These are phyloP conservation scores for Drosophila orosa DNA, from an alignment of 1,140 invertebrate species.

Conservation along the genomic window DNA sequence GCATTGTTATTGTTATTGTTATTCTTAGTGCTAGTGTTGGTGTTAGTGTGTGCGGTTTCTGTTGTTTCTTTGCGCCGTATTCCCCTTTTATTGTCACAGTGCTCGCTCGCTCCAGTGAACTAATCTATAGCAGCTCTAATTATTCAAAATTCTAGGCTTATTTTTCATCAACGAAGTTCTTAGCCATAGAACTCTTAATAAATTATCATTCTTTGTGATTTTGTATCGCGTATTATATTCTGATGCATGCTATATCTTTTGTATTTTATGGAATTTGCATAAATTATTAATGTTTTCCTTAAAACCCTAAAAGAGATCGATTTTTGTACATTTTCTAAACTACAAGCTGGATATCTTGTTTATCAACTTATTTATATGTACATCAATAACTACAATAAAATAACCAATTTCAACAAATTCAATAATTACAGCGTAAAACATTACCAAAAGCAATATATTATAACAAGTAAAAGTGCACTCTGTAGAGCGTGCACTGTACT, in stretches of 20 bases:
- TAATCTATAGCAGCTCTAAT: neutral
- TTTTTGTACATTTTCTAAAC: neutral
- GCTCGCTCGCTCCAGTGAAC: neutral
- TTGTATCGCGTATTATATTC: too few relatives aligned
- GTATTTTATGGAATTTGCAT: too few relatives aligned
- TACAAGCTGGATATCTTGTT: neutral
- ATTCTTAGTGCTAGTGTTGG: conserved; percentile 52
- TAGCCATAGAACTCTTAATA: neutral
- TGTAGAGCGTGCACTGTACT: conserved; percentile 11
- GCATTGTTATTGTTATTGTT: conserved; percentile 70
- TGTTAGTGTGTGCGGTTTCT: conserved; percentile 50
- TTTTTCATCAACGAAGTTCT: too few relatives aligned
- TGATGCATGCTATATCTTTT: neutral
- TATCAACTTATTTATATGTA: neutral
- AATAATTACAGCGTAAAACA: neutral
- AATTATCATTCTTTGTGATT: too few relatives aligned
- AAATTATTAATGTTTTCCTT: too few relatives aligned
- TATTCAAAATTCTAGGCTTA: too few relatives aligned
- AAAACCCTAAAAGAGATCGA: too few relatives aligned
- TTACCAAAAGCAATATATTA: neutral
- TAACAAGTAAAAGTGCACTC: neutral
- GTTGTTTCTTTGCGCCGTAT: conserved; percentile 26
- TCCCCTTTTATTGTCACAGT: conserved; percentile 34
- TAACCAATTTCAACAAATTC: neutral
- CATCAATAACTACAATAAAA: too few relatives aligned